phyloP scores from a whole-genome alignment of 2,797 vertebrate genomes.

The Eleutherodactylus coqui region DNA sequence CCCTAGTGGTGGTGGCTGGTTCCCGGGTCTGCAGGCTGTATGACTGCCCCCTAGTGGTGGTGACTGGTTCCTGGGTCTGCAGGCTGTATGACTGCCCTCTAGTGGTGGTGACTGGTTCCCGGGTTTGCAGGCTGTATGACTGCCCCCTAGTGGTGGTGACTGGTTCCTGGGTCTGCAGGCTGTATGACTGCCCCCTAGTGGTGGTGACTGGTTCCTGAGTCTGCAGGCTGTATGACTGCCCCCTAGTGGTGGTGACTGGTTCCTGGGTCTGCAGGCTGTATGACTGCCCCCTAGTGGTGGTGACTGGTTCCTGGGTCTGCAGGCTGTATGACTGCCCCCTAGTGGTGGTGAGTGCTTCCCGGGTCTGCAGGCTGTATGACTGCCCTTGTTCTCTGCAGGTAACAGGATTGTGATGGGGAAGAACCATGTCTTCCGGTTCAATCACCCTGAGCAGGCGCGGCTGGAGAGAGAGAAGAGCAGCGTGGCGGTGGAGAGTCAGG shows the following conservation, averaged over 20 bases:
- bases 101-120: no score
- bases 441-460: constrained; percentile 88
- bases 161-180: no score
- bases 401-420: constrained; percentile 91
- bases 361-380: background rate
- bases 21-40: background rate
- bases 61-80: no score
- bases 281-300: background rate
- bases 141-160: background rate
- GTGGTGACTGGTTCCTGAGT: no score
- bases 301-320: no score
- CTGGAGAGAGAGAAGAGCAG: constrained; percentile 81
- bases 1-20: no score
- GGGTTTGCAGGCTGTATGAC: background rate
- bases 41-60: background rate
- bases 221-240: background rate
- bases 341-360: no score
- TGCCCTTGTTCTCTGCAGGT: constrained; percentile 69
- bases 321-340: background rate
- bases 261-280: background rate
- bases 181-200: background rate
- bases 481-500: constrained; percentile 75
- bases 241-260: no score
- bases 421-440: constrained; percentile 91
- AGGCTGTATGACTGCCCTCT: background rate